These are phyloP conservation scores for Ostrea edulis DNA, from an alignment of 1,140 invertebrate genomes.

Conservation along the genomic window DNA sequence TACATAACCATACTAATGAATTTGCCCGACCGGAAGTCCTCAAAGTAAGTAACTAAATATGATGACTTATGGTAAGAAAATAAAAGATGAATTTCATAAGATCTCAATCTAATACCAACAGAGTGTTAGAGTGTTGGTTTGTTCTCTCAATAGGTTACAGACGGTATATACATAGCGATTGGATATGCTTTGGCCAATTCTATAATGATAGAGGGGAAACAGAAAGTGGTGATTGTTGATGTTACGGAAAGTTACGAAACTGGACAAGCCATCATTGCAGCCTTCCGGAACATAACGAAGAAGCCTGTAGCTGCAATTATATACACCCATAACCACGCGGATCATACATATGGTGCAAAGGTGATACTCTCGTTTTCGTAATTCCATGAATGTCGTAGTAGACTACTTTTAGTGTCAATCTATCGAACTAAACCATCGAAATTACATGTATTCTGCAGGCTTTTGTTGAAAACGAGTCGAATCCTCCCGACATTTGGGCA, in stretches of 20 bases:
- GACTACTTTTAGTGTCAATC: no score
- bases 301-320: slow-evolving; percentile 67
- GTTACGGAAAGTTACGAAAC: slow-evolving; percentile 69
- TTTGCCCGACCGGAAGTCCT: slow-evolving; percentile 47
- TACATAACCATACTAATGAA: slow-evolving; percentile 44
- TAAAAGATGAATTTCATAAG: no score
- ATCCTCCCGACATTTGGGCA: slow-evolving; percentile 70
- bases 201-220: slow-evolving; percentile 68
- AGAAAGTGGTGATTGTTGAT: slow-evolving; percentile 71
- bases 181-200: slow-evolving; percentile 72
- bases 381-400: not conserved
- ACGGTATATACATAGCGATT: slow-evolving; percentile 69
- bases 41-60: slow-evolving; percentile 34
- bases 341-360: slow-evolving; percentile 68
- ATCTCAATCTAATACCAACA: no score
- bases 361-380: slow-evolving; percentile 49
- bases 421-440: no score
- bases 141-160: slow-evolving; percentile 62
- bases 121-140: no score
- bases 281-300: slow-evolving; percentile 68
- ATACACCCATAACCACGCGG: slow-evolving; percentile 71
- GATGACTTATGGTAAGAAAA: no score
- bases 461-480: slow-evolving; percentile 63
- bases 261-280: slow-evolving; percentile 61
- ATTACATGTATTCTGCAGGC: slow-evolving; percentile 50